Conservation (phyloP, 2,797 vertebrate species). For the Coracias cyanogaster region DNA sequence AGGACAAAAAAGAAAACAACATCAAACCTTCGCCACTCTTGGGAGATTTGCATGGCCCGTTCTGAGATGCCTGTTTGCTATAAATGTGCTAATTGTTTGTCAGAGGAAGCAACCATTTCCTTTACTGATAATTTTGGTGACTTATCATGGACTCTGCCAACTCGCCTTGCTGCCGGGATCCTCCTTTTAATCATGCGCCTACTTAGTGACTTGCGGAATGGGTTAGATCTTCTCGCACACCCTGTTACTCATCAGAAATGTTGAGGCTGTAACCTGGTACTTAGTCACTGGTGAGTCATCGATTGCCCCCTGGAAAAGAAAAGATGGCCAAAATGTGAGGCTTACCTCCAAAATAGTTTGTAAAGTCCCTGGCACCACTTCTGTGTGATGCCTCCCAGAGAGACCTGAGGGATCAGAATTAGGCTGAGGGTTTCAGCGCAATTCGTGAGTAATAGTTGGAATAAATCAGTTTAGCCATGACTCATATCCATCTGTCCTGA, state of each 20-base stretch:
- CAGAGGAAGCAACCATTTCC: conserved; percentile 4
- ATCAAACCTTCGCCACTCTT: not conserved
- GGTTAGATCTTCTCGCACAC: not conserved
- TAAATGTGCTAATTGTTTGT: not conserved
- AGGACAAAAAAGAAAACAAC: not conserved
- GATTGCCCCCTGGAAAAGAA: not conserved
- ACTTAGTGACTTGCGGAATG: not conserved
- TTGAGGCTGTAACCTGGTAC: not conserved
- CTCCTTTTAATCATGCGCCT: not conserved
- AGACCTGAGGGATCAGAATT: not conserved
- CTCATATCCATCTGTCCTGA: not conserved
- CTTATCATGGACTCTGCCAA: not conserved
- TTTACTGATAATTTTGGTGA: not conserved
- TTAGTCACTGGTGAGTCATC: conserved; percentile 44
- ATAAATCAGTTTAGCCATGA: not conserved
- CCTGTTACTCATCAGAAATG: conserved; percentile 51
- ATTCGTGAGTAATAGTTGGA: not conserved
- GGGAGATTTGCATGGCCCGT: not conserved
- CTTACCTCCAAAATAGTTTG: not conserved
- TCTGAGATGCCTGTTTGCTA: not conserved
- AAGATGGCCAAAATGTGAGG: not conserved
- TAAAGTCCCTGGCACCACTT: not conserved
- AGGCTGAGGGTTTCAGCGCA: not conserved
- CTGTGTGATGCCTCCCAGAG: accelerated
- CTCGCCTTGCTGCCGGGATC: not conserved